A percentile compares a stretch with the other conserved stretches of the same genome.
phyloP scores from a whole-genome alignment of 2,888 invertebrate species.

The Ethmia dodecea region DNA sequence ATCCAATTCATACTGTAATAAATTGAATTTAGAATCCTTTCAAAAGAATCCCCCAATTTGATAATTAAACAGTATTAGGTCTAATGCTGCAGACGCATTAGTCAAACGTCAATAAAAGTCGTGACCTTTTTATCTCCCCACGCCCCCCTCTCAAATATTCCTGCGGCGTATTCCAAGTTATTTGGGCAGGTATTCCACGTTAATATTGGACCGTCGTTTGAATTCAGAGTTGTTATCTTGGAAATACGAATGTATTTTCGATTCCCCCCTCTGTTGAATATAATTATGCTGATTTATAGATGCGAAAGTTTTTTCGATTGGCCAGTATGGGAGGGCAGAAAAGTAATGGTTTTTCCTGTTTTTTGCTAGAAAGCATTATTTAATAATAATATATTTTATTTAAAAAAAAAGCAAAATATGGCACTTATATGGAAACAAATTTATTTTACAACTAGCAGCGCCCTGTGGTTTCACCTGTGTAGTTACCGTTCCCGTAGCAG shows the following conservation, averaged over 20 bases:
- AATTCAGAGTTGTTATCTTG: slow-evolving; percentile 12
- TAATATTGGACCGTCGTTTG: slow-evolving; percentile 12
- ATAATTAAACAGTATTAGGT: slow-evolving; percentile 2
- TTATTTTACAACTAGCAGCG: too few relatives aligned
- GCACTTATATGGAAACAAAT: too few relatives aligned
- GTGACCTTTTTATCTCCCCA: slow-evolving; percentile 26
- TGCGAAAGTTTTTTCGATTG: too few relatives aligned
- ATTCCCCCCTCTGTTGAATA: not conserved
- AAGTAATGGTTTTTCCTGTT: too few relatives aligned
- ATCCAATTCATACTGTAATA: too few relatives aligned
- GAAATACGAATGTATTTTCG: slow-evolving; percentile 5
- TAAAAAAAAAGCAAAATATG: too few relatives aligned
- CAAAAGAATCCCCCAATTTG: not conserved
- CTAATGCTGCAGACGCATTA: slow-evolving; percentile 20
- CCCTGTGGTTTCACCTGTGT: too few relatives aligned
- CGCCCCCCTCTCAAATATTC: slow-evolving; percentile 1
- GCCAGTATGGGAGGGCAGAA: too few relatives aligned
- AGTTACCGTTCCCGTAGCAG: too few relatives aligned
- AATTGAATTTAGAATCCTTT: too few relatives aligned
- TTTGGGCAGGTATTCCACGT: slow-evolving; percentile 15
- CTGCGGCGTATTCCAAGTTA: slow-evolving; percentile 5
- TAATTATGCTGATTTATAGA: not conserved
- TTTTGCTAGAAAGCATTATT: too few relatives aligned
- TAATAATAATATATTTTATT: too few relatives aligned
- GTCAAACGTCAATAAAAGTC: slow-evolving; percentile 31